Evolutionary conservation across 2,797 vertebrate species (phyloP), one percentile per base, ranked within the genome.

Genomic region (Pagetopsis macropterus): DNA sequence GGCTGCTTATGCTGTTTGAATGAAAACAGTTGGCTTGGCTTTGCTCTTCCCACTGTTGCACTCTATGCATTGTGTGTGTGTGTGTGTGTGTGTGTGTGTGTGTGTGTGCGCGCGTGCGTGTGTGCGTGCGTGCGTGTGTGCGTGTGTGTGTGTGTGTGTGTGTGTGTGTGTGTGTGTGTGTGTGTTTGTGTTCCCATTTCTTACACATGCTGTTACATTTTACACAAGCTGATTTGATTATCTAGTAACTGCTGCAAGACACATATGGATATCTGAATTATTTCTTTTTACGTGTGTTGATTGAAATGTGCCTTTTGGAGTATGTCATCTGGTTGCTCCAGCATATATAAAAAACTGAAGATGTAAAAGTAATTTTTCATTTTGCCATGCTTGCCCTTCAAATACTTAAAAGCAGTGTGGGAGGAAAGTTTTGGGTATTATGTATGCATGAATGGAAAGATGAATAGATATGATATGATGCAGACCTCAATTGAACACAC

Each of bases 1-100:
- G 91, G 86, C 74, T 84, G 75, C 31, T 16, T 76, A 76, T 74
- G 9, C 61, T 43, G 66, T 93, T 93, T 90, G 82, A 92, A 92
- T 88, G 68, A 90, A 91, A 91, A 92, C 89, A 79, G 57, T 72
- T 51, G 43, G 52, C 37, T 60, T 45, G 14, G 48, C 76, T 66
- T 57, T 57, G 27, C 70, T 64, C 72, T 37, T 62, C 37, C 51
- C 31, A 31, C 40, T 55, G 37, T 5, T 71, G 33, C 48, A 1
- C 41, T 75, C 27, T 57, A 4, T 57, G 10, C 54, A 1, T 40
- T 9, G 3, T 37, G 8, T 37, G 33, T 37, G 33, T 9, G 33
- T 37, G 33, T 37, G 33, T 37, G 6, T 37, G 33, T 37, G 33
- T 37, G 33, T 37, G 33, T 37, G 33, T 37, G 33, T 8, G 7